phyloP scores from a whole-genome alignment of 2,113 vertebrate species.

The Chroicocephalus ridibundus region DNA sequence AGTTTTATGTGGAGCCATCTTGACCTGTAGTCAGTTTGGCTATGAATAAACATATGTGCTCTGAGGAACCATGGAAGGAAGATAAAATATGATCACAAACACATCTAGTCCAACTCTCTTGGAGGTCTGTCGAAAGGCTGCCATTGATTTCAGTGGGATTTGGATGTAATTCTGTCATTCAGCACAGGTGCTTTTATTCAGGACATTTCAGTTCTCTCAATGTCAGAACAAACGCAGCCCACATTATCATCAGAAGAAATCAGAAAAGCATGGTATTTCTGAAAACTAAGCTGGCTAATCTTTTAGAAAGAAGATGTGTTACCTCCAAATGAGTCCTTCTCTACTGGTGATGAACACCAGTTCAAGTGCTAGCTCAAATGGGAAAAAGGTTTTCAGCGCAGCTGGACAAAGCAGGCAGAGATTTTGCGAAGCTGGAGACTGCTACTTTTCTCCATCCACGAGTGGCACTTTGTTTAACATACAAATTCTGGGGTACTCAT shows the following conservation, averaged over 20 bases:
- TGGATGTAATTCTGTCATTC: not conserved
- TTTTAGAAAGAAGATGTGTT: not conserved
- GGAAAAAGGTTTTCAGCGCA: not conserved
- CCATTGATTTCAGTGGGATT: not conserved
- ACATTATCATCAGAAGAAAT: not conserved
- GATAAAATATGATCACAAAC: not conserved
- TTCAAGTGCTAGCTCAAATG: not conserved
- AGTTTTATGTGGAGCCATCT: not conserved
- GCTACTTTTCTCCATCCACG: not conserved
- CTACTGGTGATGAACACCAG: not conserved
- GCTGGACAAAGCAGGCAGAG: not conserved
- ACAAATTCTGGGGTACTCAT: not conserved
- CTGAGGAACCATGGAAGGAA: not conserved
- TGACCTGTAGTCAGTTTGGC: conserved; percentile 16
- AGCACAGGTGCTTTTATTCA: not conserved
- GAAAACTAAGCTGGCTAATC: conserved; percentile 9
- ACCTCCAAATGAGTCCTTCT: not conserved
- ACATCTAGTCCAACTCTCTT: not conserved
- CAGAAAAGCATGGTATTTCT: not conserved
- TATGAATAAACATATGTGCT: conserved; percentile 30
- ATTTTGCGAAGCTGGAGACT: not conserved
- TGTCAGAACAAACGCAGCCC: not conserved
- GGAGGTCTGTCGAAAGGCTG: conserved; percentile 3
- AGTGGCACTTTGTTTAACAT: not conserved
- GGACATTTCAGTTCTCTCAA: not conserved